Evolutionary conservation across 2,888 invertebrate species (phyloP).

Genomic region (Masnerella sp.): DNA sequence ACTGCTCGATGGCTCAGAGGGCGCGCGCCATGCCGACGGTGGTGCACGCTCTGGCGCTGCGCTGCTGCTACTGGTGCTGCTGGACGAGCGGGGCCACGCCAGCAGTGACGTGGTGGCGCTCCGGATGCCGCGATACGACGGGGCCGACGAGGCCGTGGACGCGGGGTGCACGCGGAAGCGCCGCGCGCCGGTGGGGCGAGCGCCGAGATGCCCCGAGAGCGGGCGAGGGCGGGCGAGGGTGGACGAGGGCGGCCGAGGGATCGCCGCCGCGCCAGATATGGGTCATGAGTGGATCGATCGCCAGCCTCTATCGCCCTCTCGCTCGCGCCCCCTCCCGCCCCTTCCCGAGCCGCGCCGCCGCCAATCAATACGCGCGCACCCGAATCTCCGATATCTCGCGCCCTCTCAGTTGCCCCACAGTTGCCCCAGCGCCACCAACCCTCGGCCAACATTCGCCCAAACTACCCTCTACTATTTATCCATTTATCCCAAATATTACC

Average conservation of each 20-base stretch:
- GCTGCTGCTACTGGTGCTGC: conserved; percentile 38
- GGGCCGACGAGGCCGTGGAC: conserved; percentile 42
- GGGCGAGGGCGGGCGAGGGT: conserved; percentile 56
- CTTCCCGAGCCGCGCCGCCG: conserved; percentile 65
- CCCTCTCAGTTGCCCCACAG: too few relatives aligned
- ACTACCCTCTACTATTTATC: too few relatives aligned
- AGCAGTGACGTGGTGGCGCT: conserved; percentile 56
- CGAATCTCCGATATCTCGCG: conserved; percentile 71
- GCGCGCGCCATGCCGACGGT: conserved; percentile 70
- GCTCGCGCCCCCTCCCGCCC: conserved; percentile 74
- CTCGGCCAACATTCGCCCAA: conserved; percentile 35
- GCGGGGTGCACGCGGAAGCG: conserved; percentile 51
- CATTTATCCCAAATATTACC: too few relatives aligned
- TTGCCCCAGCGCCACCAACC: not conserved
- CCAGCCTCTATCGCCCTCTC: conserved; percentile 74
- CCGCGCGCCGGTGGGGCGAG: conserved; percentile 55
- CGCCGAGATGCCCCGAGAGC: conserved; percentile 53
- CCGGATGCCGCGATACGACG: conserved; percentile 53
- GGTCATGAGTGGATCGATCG: conserved; percentile 77
- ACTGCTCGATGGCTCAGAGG: conserved; percentile 68
- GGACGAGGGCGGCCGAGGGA: conserved; percentile 58
- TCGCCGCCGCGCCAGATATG: conserved; percentile 70
- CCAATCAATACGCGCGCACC: conserved; percentile 74
- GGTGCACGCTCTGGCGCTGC: not conserved
- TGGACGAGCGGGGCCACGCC: conserved; percentile 45